Conservation (phyloP, 1,140 invertebrate species). For the Monomorium pharaonis region DNA sequence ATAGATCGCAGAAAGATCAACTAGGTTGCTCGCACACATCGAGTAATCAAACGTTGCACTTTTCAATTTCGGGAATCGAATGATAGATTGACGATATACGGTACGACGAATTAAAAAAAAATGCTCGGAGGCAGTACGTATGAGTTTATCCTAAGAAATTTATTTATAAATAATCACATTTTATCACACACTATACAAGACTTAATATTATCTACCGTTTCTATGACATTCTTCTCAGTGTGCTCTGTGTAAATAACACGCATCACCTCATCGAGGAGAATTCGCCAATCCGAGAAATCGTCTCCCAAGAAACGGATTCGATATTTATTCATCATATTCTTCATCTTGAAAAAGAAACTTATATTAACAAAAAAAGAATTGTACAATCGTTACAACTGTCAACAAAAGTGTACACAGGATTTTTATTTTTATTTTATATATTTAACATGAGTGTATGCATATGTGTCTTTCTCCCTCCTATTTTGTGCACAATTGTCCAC, state of each 20-base stretch:
- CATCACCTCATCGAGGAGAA: conserved; percentile 12
- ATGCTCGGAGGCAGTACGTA: conserved; percentile 73
- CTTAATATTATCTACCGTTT: conserved; percentile 58
- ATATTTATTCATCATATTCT: conserved; percentile 27
- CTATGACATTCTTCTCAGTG: conserved; percentile 49
- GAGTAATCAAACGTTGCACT: background rate
- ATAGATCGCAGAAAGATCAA: background rate
- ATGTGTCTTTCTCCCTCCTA: conserved; percentile 46
- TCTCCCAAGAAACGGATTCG: conserved; percentile 3
- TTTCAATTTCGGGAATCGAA: background rate
- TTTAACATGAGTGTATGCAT: conserved; percentile 49
- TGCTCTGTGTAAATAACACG: conserved; percentile 41
- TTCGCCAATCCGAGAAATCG: conserved; percentile 35
- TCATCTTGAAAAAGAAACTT: conserved; percentile 67
- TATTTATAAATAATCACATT: conserved; percentile 79
- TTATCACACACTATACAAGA: conserved; percentile 73
- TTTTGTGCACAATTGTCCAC: conserved; percentile 38
- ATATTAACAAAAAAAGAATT: conserved; percentile 77
- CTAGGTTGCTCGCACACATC: background rate
- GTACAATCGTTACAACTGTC: conserved; percentile 79
- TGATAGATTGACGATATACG: background rate
- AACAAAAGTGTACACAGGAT: conserved; percentile 77
- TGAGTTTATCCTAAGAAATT: conserved; percentile 72
- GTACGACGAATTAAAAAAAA: conserved; percentile 71
- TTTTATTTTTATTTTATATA: conserved; percentile 56